Conservation (phyloP, 2,888 invertebrate genomes). For the Chloroclysta siterata region DNA sequence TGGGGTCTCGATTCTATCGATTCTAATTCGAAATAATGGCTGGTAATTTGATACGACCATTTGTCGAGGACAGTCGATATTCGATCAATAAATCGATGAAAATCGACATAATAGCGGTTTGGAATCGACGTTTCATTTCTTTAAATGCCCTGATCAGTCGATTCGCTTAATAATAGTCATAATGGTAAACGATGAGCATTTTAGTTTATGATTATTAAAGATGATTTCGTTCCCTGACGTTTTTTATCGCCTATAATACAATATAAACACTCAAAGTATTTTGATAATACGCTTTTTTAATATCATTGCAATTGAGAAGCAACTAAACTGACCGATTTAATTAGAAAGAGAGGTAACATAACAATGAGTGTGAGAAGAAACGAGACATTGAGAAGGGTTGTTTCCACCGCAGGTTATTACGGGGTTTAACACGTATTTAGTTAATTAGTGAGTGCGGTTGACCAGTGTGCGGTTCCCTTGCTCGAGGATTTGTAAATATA, state of each 20-base stretch:
- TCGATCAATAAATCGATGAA: conserved; percentile 84
- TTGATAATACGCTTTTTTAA: conserved; percentile 14
- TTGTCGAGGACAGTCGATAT: conserved; percentile 84
- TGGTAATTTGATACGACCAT: conserved; percentile 81
- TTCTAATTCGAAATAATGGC: conserved; percentile 84
- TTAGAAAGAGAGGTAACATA: conserved; percentile 53
- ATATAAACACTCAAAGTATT: conserved; percentile 25
- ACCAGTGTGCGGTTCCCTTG: conserved; percentile 69
- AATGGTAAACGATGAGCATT: conserved; percentile 75
- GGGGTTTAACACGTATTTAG: conserved; percentile 83
- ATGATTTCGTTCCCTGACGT: conserved; percentile 41
- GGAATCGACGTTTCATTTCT: conserved; percentile 83
- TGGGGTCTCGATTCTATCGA: conserved; percentile 82
- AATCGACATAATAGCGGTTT: conserved; percentile 80
- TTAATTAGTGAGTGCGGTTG: conserved; percentile 83
- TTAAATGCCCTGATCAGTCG: conserved; percentile 82
- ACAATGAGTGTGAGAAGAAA: conserved; percentile 52
- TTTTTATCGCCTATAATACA: conserved; percentile 42
- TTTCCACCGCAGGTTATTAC: conserved; percentile 79
- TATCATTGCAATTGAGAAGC: conserved; percentile 8
- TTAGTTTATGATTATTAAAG: conserved; percentile 45
- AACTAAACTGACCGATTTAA: conserved; percentile 15
- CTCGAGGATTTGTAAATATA: conserved; percentile 74
- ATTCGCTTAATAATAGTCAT: conserved; percentile 82
- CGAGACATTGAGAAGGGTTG: conserved; percentile 65